Evolutionary conservation across 2,113 vertebrate species (phyloP), one percentile per base, ranked within the genome.

Genomic region (Cephalopterus ornatus): DNA sequence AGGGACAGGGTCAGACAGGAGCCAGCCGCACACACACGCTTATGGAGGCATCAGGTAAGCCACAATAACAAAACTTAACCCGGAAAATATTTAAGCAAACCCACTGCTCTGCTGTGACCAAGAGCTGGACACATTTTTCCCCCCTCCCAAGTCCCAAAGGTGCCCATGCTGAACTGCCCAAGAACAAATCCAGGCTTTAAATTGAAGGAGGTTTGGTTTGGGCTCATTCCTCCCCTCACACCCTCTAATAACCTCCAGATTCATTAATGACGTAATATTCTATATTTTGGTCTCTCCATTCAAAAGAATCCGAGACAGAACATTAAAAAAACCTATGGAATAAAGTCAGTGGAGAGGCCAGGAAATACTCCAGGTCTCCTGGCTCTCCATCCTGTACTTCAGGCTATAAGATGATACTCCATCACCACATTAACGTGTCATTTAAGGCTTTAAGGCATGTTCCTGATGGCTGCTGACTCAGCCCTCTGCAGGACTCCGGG

Each of bases 391-490:
- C 35, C 55, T 8, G 6, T 5, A 12, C 19, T 65, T 37, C 63
- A 46, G 91, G 35, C 92, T 49, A 26, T 26, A 2, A 7, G 71
- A 58, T 14, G 44, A 50, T 35, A 5, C 63, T 88, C 72, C 73
- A 58, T 22, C 77, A 30, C 59, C 7, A 0, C 66, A 33, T 79
- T 41, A 85, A 58, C 8, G 1, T 49, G 72, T 0, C 3, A 80
- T 90, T 95, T 18, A 5, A 75, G 88, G 71, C 35, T 85, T 41
- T 11, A 26, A 24, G 65, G 41, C 35, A 9, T 9, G 49, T 30
- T 56, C 44, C 81, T 21, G 32, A 30, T 20, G 47, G n/a, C 50
- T 88, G 88, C 92, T 95, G 95, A 87, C 72, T 95, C 94, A 91
- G 92, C 59, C 50, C 86, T 92, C 86, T 28, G 13, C 79, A 70